Conservation (phyloP, 2,888 invertebrate genomes). For the Cheilosia scutellata region DNA sequence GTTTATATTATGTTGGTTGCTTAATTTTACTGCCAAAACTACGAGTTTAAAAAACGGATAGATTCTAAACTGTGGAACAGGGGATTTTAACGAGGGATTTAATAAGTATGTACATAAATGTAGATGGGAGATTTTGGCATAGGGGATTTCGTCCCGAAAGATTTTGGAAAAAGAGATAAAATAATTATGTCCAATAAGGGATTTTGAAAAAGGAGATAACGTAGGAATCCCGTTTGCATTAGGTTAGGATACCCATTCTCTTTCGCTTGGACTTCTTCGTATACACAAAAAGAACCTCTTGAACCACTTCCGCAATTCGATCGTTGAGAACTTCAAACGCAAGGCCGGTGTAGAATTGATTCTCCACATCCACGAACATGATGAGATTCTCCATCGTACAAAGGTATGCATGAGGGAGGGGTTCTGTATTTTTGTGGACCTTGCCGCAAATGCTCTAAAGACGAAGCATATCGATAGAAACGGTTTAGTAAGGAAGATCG, state of each 20-base stretch:
- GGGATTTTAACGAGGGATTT: too few relatives aligned
- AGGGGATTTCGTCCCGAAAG: too few relatives aligned
- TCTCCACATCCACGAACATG: slow-evolving; percentile 46
- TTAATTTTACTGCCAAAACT: too few relatives aligned
- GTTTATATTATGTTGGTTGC: too few relatives aligned
- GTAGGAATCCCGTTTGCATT: too few relatives aligned
- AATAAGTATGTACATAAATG: too few relatives aligned
- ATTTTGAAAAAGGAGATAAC: too few relatives aligned
- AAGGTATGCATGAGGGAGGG: neutral
- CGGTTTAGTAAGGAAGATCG: slow-evolving; percentile 7
- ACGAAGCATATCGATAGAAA: slow-evolving; percentile 28
- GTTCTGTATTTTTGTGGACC: neutral
- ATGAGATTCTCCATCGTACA: slow-evolving; percentile 42
- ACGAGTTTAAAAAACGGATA: too few relatives aligned
- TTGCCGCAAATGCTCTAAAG: neutral
- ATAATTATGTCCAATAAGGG: too few relatives aligned
- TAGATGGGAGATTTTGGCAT: too few relatives aligned
- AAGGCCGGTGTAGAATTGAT: slow-evolving; percentile 44
- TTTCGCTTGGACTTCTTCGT: neutral
- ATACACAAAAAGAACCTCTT: slow-evolving; percentile 10
- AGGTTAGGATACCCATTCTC: neutral
- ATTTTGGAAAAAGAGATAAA: too few relatives aligned
- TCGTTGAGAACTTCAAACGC: slow-evolving; percentile 48
- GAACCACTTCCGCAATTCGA: neutral
- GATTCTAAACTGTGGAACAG: too few relatives aligned